These are phyloP conservation scores for Anguilla rostrata DNA, from an alignment of 2,113 vertebrate species.

Conservation along the genomic window DNA sequence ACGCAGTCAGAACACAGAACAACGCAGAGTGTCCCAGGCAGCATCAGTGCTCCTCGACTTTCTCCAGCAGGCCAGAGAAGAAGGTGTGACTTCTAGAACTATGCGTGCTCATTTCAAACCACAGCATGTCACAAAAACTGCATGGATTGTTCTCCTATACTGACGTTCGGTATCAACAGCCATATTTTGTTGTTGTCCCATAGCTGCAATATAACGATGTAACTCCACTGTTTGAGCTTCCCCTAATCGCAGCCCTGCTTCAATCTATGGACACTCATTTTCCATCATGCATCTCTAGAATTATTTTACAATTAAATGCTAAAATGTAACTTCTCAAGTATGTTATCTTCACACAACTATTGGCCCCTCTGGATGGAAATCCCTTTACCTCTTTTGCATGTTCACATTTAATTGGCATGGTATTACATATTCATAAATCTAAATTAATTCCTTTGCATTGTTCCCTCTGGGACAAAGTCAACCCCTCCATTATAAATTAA, in stretches of 20 bases:
- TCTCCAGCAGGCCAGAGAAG: constrained; percentile 71
- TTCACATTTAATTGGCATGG: no score
- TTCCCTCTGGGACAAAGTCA: no score
- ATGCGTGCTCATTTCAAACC: constrained; percentile 1
- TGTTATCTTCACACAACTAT: not conserved
- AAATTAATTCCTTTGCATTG: no score
- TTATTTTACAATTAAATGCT: not conserved
- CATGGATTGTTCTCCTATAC: not conserved
- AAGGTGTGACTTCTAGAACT: constrained; percentile 64
- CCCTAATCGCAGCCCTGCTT: no score
- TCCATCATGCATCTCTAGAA: not conserved
- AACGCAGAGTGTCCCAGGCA: constrained; percentile 76
- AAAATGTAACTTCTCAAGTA: no score
- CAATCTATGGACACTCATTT: not conserved
- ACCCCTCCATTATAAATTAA: not conserved
- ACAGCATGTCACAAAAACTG: not conserved
- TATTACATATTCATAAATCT: no score
- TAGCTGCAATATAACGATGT: no score
- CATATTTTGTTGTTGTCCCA: no score
- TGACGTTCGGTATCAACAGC: no score
- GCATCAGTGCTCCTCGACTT: constrained; percentile 75
- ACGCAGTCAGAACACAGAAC: constrained; percentile 76
- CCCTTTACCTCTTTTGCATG: no score
- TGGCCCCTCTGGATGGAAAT: not conserved
- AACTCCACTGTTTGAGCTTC: no score